Percentiles rank a stretch among this genome's conserved stretches.
phyloP scores from a whole-genome alignment of 2,888 invertebrate species.

The Xestia sexstrigata region DNA sequence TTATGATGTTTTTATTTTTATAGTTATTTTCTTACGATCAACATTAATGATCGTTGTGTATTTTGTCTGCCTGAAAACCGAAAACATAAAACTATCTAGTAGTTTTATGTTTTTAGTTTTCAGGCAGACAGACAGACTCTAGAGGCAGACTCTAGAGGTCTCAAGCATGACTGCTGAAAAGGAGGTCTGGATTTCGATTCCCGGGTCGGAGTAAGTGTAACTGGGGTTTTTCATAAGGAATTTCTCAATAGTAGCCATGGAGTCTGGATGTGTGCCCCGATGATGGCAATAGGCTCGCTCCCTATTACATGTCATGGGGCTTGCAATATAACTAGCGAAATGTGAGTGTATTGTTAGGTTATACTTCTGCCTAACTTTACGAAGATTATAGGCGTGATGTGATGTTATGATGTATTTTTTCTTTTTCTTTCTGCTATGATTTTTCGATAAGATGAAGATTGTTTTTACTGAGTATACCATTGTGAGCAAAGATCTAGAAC shows the following conservation, averaged over 20 bases:
- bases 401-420: background rate
- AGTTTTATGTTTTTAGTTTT: no score
- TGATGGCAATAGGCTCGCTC: background rate
- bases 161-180: no score
- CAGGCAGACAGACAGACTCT: no score
- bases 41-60: constrained; percentile 4
- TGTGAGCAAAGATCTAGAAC: background rate
- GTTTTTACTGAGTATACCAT: no score
- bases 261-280: background rate
- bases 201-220: background rate
- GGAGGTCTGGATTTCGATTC: no score
- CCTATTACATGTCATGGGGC: background rate
- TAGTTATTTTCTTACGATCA: constrained; percentile 7
- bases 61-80: background rate
- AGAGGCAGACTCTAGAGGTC: no score
- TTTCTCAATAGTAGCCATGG: background rate
- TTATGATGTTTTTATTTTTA: constrained; percentile 12
- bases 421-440: no score
- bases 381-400: background rate
- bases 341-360: background rate
- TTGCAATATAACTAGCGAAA: background rate
- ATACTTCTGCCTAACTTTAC: background rate
- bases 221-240: background rate
- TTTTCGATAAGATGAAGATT: no score
- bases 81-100: no score